A percentile compares a stretch with the other conserved stretches of the same genome.
phyloP scores from a whole-genome alignment of 2,888 invertebrate genomes.

The Bellardia bayeri region DNA sequence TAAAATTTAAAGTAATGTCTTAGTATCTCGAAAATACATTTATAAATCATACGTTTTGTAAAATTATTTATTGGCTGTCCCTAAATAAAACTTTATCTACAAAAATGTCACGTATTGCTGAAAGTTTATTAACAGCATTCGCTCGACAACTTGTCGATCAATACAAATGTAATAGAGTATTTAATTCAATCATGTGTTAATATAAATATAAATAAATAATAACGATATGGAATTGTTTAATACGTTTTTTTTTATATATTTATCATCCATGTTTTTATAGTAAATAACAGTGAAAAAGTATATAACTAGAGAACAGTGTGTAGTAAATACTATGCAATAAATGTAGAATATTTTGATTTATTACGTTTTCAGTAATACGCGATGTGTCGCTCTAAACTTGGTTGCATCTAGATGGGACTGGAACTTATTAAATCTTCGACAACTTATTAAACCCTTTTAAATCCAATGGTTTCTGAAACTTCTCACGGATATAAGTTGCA shows the following conservation, averaged over 20 bases:
- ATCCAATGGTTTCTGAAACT: no score
- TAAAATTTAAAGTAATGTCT: no score
- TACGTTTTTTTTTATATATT: neutral
- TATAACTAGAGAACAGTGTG: neutral
- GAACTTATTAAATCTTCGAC: no score
- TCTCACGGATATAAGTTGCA: no score
- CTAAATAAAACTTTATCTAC: neutral
- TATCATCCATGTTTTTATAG: neutral
- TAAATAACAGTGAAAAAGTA: no score
- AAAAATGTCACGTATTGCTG: slow-evolving; percentile 21
- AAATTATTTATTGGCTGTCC: neutral
- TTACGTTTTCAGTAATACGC: no score
- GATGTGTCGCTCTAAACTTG: no score
- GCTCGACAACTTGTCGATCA: neutral
- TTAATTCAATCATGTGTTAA: slow-evolving; percentile 30
- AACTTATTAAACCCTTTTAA: no score
- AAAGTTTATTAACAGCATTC: slow-evolving; percentile 2
- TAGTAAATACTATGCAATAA: neutral
- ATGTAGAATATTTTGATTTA: neutral
- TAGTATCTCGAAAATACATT: no score
- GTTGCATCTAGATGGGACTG: no score
- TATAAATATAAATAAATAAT: slow-evolving; percentile 9
- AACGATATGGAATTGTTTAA: slow-evolving; percentile 3
- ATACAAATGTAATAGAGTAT: slow-evolving; percentile 1
- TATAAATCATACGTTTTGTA: neutral